phyloP scores from a whole-genome alignment of 2,888 invertebrate genomes.

The Microctonus brassicae region DNA sequence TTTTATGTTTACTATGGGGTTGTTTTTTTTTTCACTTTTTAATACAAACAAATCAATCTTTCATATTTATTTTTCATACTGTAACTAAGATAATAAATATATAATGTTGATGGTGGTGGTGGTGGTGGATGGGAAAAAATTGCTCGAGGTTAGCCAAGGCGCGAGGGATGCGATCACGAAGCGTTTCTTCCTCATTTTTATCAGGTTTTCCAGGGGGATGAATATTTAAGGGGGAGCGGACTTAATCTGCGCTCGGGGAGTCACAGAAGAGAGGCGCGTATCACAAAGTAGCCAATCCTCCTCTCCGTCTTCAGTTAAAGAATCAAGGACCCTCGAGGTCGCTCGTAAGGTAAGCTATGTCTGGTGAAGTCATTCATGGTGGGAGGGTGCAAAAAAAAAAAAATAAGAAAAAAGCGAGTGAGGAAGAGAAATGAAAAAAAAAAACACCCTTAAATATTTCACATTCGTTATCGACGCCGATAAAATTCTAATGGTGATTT shows the following conservation, averaged over 20 bases:
- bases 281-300: conserved; percentile 43
- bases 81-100: conserved; percentile 21
- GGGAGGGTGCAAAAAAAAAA: conserved; percentile 65
- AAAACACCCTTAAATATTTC: conserved; percentile 53
- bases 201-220: conserved; percentile 72
- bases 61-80: conserved; percentile 6
- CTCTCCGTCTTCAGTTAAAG: not conserved
- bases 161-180: conserved; percentile 18
- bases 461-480: conserved; percentile 53
- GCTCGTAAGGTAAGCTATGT: conserved; percentile 36
- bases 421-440: conserved; percentile 14
- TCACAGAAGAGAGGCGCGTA: conserved; percentile 51
- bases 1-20: not conserved
- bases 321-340: conserved; percentile 26
- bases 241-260: conserved; percentile 75
- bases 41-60: not conserved
- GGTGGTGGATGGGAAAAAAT: conserved; percentile 32
- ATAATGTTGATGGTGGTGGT: conserved; percentile 12
- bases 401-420: conserved; percentile 58
- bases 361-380: conserved; percentile 43
- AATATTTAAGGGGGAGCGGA: conserved; percentile 73
- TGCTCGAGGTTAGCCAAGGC: conserved; percentile 25
- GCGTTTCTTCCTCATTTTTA: conserved; percentile 70
- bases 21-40: not conserved
- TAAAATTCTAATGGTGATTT: conserved; percentile 51